A percentile compares a stretch with the other conserved stretches of the same genome.
These are phyloP conservation scores for Chelonia mydas DNA, from an alignment of 2,797 vertebrate genomes.

Conservation along the genomic window DNA sequence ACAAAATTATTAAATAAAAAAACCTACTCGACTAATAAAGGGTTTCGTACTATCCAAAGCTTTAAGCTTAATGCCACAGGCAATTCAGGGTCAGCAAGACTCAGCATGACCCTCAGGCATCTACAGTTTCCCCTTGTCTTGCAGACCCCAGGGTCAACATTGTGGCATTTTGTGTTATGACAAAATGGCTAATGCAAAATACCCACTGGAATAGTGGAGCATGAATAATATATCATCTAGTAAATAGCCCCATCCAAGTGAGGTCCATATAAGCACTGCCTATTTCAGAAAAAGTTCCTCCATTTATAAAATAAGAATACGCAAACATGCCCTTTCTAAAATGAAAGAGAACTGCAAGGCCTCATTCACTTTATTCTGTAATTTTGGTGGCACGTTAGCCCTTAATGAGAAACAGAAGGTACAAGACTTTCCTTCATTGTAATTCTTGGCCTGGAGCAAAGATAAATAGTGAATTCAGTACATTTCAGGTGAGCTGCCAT, in stretches of 20 bases:
- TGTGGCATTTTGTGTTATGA: not conserved
- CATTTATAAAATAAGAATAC: not conserved
- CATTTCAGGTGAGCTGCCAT: conserved; percentile 8
- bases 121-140: not conserved
- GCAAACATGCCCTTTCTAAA: not conserved
- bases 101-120: not conserved
- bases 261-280: not conserved
- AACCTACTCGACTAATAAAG: not conserved
- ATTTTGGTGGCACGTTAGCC: accelerated
- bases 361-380: not conserved
- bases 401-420: conserved; percentile 9
- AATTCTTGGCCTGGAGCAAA: conserved; percentile 43
- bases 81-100: not conserved
- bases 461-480: not conserved
- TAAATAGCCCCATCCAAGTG: not conserved
- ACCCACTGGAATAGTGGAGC: not conserved
- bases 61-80: not conserved
- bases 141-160: not conserved
- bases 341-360: not conserved
- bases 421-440: not conserved
- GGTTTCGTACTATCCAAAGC: conserved; percentile 20
- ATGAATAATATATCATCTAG: not conserved
- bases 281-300: not conserved
- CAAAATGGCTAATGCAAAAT: not conserved
- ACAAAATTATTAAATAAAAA: not conserved